Conservation (phyloP, 2,888 invertebrate genomes). For the Opisthograptis luteolata region DNA sequence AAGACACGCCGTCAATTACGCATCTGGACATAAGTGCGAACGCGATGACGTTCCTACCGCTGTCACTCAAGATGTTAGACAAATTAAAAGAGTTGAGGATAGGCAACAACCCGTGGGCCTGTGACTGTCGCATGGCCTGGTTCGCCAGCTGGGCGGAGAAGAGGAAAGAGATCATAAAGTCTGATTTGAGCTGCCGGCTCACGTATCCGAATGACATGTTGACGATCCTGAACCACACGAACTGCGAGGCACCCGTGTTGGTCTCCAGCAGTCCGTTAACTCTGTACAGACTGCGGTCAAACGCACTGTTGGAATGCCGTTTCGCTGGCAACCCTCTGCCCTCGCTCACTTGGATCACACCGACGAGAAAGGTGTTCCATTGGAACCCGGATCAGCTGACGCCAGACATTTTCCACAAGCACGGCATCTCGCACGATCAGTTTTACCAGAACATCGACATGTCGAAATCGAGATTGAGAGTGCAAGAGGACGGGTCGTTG, state of each 20-base stretch:
- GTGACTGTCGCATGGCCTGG: slow-evolving; percentile 95
- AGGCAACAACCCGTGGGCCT: slow-evolving; percentile 91
- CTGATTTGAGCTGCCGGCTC: slow-evolving; percentile 87
- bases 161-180: slow-evolving; percentile 77
- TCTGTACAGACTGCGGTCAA: slow-evolving; percentile 86
- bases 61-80: slow-evolving; percentile 86
- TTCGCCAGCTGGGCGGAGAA: slow-evolving; percentile 83
- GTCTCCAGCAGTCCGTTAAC: slow-evolving; percentile 85
- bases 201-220: slow-evolving; percentile 89
- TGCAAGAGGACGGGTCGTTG: slow-evolving; percentile 91
- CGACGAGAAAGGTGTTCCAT: slow-evolving; percentile 88
- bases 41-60: slow-evolving; percentile 88
- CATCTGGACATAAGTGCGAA: slow-evolving; percentile 89
- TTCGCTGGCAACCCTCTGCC: slow-evolving; percentile 91
- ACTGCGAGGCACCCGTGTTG: slow-evolving; percentile 87
- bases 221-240: slow-evolving; percentile 87
- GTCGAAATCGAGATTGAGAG: slow-evolving; percentile 83
- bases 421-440: slow-evolving; percentile 86
- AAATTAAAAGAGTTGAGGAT: slow-evolving; percentile 87
- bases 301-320: slow-evolving; percentile 90
- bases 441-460: slow-evolving; percentile 73
- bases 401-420: slow-evolving; percentile 87
- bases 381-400: slow-evolving; percentile 90
- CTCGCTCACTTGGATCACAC: slow-evolving; percentile 94
- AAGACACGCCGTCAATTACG: slow-evolving; percentile 85